These are phyloP conservation scores for Apodemia zela DNA, from an alignment of 2,888 invertebrate genomes.

Conservation along the genomic window DNA sequence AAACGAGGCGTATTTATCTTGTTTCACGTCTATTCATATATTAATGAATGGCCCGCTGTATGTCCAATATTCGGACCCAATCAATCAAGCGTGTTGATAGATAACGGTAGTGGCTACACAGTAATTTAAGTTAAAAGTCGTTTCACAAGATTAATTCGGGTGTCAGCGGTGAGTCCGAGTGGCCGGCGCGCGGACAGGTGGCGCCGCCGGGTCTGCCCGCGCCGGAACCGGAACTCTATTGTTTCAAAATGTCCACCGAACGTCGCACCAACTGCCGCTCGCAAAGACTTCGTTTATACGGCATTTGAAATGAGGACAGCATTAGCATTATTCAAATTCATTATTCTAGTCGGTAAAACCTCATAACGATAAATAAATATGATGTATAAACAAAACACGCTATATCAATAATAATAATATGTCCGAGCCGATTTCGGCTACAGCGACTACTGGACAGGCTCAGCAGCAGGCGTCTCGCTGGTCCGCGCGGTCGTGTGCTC, in stretches of 20 bases:
- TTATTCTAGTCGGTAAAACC: too few species aligned
- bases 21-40: neutral
- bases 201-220: slow-evolving; percentile 1
- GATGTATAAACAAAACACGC: too few species aligned
- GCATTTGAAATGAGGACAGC: neutral
- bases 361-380: too few species aligned
- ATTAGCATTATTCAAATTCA: slow-evolving; percentile 6
- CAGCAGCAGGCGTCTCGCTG: too few species aligned
- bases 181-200: slow-evolving; percentile 7
- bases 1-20: slow-evolving; percentile 8
- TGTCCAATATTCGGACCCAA: neutral
- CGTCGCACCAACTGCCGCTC: neutral
- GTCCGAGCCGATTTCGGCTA: too few species aligned
- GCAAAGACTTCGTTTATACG: neutral
- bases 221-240: slow-evolving; percentile 18
- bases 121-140: neutral
- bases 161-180: neutral
- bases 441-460: too few species aligned
- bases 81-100: neutral
- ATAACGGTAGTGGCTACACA: neutral
- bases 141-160: slow-evolving; percentile 7
- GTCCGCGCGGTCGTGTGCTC: too few species aligned
- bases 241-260: slow-evolving; percentile 8
- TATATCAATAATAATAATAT: too few species aligned
- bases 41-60: neutral